phyloP scores from a whole-genome alignment of 2,888 invertebrate species.

The Ctena decussata region DNA sequence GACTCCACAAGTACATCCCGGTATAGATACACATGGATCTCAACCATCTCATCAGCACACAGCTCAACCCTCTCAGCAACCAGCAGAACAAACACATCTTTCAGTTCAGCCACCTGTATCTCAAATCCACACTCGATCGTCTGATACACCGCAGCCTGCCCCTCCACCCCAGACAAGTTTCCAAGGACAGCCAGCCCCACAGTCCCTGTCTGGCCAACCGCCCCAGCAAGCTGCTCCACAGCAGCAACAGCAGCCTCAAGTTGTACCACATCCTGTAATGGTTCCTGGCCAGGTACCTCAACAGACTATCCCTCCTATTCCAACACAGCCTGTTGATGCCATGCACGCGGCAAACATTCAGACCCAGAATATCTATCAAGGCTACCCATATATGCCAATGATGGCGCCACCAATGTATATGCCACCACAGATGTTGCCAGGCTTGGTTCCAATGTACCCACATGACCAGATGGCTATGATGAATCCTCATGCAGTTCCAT shows the following conservation, averaged over 20 bases:
- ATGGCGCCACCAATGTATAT: constrained; percentile 62
- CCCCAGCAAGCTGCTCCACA: constrained; percentile 1
- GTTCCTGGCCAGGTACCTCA: neutral
- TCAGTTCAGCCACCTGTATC: constrained; percentile 13
- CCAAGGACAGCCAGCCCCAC: constrained; percentile 14
- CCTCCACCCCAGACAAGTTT: constrained; percentile 9
- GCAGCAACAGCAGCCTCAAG: neutral
- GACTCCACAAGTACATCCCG: constrained; percentile 14
- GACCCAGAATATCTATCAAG: constrained; percentile 20
- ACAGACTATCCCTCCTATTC: constrained; percentile 24
- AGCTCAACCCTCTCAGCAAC: constrained; percentile 35
- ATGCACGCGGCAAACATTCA: constrained; percentile 25
- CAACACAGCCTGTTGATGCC: constrained; percentile 42
- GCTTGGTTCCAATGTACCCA: constrained; percentile 67
- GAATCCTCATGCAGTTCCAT: constrained; percentile 50
- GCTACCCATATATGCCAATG: constrained; percentile 52
- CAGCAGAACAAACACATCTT: constrained; percentile 8
- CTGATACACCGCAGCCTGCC: constrained; percentile 14
- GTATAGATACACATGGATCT: neutral
- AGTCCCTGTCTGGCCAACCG: constrained; percentile 11
- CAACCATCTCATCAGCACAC: neutral
- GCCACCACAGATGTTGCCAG: constrained; percentile 56
- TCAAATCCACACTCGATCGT: neutral
- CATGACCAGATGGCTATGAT: constrained; percentile 46
- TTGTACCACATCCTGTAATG: constrained; percentile 5